phyloP scores from a whole-genome alignment of 1,140 invertebrate genomes.

The Conopomorpha cramerella region DNA sequence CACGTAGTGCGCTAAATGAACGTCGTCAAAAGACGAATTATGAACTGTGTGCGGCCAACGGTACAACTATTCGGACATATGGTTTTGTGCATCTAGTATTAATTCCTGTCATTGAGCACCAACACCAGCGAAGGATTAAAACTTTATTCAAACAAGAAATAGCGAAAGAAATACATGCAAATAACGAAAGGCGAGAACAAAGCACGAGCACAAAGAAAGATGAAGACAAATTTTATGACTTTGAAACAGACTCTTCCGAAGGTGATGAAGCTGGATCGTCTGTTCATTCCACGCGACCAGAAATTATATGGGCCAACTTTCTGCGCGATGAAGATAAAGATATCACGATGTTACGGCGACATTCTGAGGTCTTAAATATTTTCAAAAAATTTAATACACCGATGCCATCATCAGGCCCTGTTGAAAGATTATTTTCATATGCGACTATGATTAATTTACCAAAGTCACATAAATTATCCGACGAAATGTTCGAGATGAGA shows the following conservation, averaged over 20 bases:
- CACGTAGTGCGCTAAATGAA: background rate
- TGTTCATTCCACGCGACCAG: background rate
- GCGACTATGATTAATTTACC: slow-evolving; percentile 16
- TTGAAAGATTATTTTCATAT: slow-evolving; percentile 21
- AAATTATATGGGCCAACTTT: background rate
- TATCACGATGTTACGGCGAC: background rate
- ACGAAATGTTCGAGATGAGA: slow-evolving; percentile 8
- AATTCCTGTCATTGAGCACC: background rate
- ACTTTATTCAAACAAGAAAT: background rate
- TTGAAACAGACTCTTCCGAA: background rate
- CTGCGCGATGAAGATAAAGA: background rate
- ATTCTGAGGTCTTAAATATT: slow-evolving; percentile 12
- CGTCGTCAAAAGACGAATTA: background rate
- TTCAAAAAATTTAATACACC: slow-evolving; percentile 20
- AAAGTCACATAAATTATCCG: slow-evolving; percentile 10
- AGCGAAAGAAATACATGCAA: background rate
- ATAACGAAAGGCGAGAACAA: no score
- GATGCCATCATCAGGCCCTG: slow-evolving; percentile 20
- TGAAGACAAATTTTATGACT: background rate
- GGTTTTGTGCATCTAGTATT: no score
- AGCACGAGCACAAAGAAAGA: background rate
- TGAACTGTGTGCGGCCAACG: slow-evolving; percentile 1
- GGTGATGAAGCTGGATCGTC: no score
- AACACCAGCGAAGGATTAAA: background rate
- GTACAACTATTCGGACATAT: background rate